Conservation (phyloP, 2,797 vertebrate genomes). For the Hippopotamyrus pictus region DNA sequence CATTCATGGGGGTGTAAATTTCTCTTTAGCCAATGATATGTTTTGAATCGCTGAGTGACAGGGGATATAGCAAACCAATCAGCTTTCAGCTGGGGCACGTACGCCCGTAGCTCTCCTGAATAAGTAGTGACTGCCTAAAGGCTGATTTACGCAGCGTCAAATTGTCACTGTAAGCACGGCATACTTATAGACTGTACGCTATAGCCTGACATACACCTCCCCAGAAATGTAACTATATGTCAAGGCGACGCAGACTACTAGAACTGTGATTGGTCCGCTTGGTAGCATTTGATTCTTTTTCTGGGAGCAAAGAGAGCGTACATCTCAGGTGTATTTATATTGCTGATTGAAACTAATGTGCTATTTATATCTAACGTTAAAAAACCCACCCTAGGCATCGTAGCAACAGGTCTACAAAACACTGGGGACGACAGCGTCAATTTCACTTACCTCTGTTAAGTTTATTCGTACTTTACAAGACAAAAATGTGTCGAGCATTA, state of each 20-base stretch:
- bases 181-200: background rate
- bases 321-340: background rate
- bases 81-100: background rate
- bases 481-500: background rate
- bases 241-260: background rate
- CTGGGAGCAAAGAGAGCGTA: background rate
- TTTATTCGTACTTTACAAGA: background rate
- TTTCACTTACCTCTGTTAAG: background rate
- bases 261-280: background rate
- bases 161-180: background rate
- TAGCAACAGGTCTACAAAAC: background rate
- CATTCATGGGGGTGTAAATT: background rate
- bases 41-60: background rate
- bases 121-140: background rate
- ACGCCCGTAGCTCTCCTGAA: background rate
- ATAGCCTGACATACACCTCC: background rate
- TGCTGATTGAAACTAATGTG: background rate
- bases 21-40: background rate
- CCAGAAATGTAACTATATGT: background rate
- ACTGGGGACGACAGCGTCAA: background rate
- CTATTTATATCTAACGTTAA: background rate
- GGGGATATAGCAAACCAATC: background rate
- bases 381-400: background rate
- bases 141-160: background rate
- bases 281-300: background rate